Conservation (phyloP, 2,113 vertebrate species). For the Macrotis lagotis region DNA sequence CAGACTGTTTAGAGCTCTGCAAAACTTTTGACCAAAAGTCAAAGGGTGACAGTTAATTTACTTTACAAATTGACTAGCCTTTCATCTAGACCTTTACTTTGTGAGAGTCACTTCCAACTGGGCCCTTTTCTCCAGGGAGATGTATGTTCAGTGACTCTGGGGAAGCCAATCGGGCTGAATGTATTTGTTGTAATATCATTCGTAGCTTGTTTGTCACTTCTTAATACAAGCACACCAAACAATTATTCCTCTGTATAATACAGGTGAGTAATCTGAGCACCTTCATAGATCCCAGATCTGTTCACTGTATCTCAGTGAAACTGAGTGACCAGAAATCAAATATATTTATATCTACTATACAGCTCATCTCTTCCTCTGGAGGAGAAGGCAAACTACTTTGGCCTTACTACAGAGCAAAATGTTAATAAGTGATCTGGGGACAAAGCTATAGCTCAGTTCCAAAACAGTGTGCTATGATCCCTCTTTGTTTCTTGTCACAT, state of each 20-base stretch:
- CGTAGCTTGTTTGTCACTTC: background rate
- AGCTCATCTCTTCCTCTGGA: background rate
- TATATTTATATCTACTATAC: background rate
- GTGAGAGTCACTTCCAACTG: constrained; percentile 9
- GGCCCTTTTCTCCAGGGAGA: background rate
- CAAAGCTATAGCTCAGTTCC: background rate
- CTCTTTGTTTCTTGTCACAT: background rate
- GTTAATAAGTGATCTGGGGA: background rate
- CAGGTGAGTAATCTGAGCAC: constrained; percentile 34
- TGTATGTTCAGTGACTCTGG: background rate
- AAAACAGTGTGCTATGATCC: background rate
- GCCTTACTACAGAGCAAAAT: accelerated
- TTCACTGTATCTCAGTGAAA: constrained; percentile 41
- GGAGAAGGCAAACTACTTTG: background rate
- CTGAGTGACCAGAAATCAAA: constrained; percentile 13
- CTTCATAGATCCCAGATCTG: background rate
- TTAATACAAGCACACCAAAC: background rate
- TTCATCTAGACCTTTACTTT: constrained; percentile 29
- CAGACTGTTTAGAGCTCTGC: constrained; percentile 33
- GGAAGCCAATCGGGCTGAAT: background rate
- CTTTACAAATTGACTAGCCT: constrained; percentile 61
- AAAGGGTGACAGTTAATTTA: constrained; percentile 58
- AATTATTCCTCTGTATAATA: constrained; percentile 34
- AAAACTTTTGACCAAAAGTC: constrained; percentile 51
- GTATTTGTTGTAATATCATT: background rate